Evolutionary conservation across 2,888 invertebrate species (phyloP), one percentile per base, ranked within the genome.

Genomic region (Ectemnius lituratus): DNA sequence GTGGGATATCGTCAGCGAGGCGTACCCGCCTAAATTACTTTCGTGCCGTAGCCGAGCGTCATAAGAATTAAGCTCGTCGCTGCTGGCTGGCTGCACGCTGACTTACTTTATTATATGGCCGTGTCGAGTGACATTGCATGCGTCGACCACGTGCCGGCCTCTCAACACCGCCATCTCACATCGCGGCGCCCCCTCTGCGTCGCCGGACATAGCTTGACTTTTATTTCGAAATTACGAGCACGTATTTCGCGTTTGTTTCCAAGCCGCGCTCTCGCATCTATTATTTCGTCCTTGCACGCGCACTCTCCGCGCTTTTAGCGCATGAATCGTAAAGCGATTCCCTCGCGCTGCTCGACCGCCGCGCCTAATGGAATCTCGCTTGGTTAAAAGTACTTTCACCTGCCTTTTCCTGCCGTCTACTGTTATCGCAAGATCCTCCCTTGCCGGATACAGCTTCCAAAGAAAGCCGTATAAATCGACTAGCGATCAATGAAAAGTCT

Each of bases 11-110:
- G 81, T 65, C 72, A 37, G 37, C 37, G 37, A 8, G 37, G 37
- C 37, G 37, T 1, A 72, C 70, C 80, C 77, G 75, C 37, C 83
- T 84, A 84, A 86, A 86, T 87, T 84, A 66, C 67, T 76, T 68
- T 78, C 76, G 65, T 67, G 46, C 69, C 56, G 65, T 56, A 28
- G 14, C 52, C n/a, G 46, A 56, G 62, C 45, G 67, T 65, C 70
- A 75, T 72, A 70, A 78, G 80, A 76, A 83, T 83, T 78, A 81
- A 80, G 73, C 67, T 46, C 57, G 62, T 60, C 70, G 70, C 73
- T 52, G 8, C 63, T 52, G 18, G 18, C 16, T 23, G 3, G 20
- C 56, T 4, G n/a, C 45, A 16, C 37, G 16, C 47, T 65, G 59
- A 45, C 47, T 56, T 64, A 67, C 69, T 73, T 72, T 70, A 73